These are phyloP conservation scores for Eolophus roseicapilla DNA, from an alignment of 2,113 vertebrate genomes.

Conservation along the genomic window DNA sequence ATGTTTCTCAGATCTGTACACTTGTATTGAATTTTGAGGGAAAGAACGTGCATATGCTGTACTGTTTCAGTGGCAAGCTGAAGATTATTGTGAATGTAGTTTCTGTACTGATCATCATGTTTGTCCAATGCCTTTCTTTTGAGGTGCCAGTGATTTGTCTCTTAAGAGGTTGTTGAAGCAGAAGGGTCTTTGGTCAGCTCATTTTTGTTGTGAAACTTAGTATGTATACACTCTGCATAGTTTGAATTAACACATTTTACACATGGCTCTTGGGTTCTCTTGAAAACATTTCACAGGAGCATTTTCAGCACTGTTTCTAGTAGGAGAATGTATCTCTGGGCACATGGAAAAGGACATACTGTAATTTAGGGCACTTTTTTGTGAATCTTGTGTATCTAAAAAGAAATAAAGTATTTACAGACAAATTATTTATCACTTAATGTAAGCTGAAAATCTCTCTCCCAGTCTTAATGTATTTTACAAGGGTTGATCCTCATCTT, in stretches of 20 bases:
- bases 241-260: background rate
- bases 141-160: background rate
- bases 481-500: background rate
- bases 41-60: background rate
- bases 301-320: background rate
- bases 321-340: background rate
- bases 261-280: background rate
- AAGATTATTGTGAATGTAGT: background rate
- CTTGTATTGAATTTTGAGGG: background rate
- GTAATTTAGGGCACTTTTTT: background rate
- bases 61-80: background rate
- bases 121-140: slow-evolving; percentile 15
- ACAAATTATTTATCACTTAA: background rate
- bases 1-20: background rate
- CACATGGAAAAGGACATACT: background rate
- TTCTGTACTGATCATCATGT: background rate
- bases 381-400: background rate
- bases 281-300: background rate
- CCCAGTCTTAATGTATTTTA: background rate
- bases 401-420: background rate
- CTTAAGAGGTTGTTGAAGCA: background rate
- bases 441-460: background rate
- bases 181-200: background rate
- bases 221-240: background rate
- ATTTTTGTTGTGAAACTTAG: background rate